A percentile compares a stretch with the other conserved stretches of the same genome.
Evolutionary conservation across 2,888 invertebrate genomes (phyloP).

Genomic region (Azorinus chamasolen): DNA sequence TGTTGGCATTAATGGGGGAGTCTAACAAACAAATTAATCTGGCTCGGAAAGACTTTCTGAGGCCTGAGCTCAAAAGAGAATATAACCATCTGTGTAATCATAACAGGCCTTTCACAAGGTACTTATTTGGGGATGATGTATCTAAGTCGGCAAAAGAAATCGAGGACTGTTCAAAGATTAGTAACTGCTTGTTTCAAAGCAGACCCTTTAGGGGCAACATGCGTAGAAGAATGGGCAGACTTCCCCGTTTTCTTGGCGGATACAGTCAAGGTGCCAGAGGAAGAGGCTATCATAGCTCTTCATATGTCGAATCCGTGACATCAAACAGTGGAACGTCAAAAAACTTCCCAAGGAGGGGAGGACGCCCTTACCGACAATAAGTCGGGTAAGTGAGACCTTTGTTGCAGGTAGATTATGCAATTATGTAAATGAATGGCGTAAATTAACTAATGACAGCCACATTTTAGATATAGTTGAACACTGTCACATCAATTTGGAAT

Average conservation of each 20-base stretch:
- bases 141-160: constrained; percentile 13
- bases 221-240: background rate
- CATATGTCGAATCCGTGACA: too few species aligned
- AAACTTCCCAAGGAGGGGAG: constrained; percentile 8
- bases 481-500: constrained; percentile 20
- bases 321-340: constrained; percentile 7
- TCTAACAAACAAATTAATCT: too few species aligned
- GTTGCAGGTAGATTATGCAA: constrained; percentile 32
- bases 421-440: constrained; percentile 39
- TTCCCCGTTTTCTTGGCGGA: background rate
- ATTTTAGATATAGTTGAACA: constrained; percentile 40
- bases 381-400: constrained; percentile 3
- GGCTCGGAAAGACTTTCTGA: too few species aligned
- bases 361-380: too few species aligned
- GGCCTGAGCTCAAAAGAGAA: too few species aligned
- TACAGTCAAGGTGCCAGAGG: background rate
- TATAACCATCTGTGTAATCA: too few species aligned
- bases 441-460: constrained; percentile 27
- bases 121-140: constrained; percentile 17
- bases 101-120: constrained; percentile 33
- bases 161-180: too few species aligned
- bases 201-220: too few species aligned
- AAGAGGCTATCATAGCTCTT: too few species aligned
- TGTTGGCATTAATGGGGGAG: constrained; percentile 36
- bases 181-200: background rate